Conservation (phyloP, 2,797 vertebrate genomes). For the Channallabes apus region DNA sequence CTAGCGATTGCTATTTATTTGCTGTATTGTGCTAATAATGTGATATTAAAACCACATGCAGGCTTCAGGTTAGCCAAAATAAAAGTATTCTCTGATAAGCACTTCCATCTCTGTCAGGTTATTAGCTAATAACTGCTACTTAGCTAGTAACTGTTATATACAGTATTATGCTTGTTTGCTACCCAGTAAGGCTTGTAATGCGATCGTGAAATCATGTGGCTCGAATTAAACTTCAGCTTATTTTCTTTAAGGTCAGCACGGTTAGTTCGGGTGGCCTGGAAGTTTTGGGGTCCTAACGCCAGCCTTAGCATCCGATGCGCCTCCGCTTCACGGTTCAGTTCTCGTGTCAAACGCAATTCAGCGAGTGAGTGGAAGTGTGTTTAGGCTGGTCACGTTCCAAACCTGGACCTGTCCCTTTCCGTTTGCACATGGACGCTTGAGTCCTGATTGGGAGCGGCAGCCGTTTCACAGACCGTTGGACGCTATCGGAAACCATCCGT, state of each 20-base stretch:
- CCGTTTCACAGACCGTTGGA: slow-evolving; percentile 50
- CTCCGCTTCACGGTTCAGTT: slow-evolving; percentile 49
- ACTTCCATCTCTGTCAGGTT: not conserved
- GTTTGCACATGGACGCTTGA: slow-evolving; percentile 47
- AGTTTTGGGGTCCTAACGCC: slow-evolving; percentile 30
- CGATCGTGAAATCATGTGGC: slow-evolving; percentile 53
- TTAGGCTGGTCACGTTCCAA: slow-evolving; percentile 47
- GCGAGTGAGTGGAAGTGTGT: slow-evolving; percentile 47
- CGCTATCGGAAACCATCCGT: slow-evolving; percentile 46
- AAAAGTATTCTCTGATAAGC: not conserved
- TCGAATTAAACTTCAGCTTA: slow-evolving; percentile 18
- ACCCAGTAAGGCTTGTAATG: slow-evolving; percentile 1
- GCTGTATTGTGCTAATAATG: not conserved
- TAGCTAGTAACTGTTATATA: not conserved
- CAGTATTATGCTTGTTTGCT: not conserved
- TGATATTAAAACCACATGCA: not conserved
- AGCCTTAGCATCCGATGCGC: slow-evolving; percentile 54
- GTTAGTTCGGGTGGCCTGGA: slow-evolving; percentile 34
- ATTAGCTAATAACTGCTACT: not conserved
- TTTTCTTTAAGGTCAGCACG: slow-evolving; percentile 42
- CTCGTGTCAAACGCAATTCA: slow-evolving; percentile 54
- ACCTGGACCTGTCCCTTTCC: slow-evolving; percentile 49
- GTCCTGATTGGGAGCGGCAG: slow-evolving; percentile 55
- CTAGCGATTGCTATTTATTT: not conserved
- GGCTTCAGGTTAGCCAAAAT: not conserved